These are phyloP conservation scores for Erythrocercus mccallii DNA, from an alignment of 2,113 vertebrate genomes.

Conservation along the genomic window DNA sequence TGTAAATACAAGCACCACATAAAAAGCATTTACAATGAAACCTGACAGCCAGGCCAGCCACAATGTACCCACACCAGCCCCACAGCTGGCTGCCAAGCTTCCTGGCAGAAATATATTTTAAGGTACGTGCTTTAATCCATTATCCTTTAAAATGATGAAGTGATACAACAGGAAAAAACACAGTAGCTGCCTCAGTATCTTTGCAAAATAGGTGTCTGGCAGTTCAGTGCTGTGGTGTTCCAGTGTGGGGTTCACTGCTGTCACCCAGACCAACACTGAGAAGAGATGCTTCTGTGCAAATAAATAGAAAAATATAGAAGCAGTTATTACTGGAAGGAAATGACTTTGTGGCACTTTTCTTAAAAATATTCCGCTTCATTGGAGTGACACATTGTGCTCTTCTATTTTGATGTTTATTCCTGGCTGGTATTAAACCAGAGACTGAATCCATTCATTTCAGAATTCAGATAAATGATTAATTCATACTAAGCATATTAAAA, in stretches of 20 bases:
- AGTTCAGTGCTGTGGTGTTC: background rate
- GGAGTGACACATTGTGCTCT: background rate
- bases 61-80: background rate
- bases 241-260: background rate
- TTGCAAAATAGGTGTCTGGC: background rate
- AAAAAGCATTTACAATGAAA: background rate
- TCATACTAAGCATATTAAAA: background rate
- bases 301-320: background rate
- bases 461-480: background rate
- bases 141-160: background rate
- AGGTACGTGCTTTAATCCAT: background rate
- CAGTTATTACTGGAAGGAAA: background rate
- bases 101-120: background rate
- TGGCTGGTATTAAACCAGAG: background rate
- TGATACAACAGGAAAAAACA: conserved; percentile 10
- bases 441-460: background rate
- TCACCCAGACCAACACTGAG: background rate
- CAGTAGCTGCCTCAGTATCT: background rate
- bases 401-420: background rate
- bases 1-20: conserved; percentile 17
- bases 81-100: background rate
- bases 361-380: background rate
- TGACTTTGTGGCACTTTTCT: background rate
- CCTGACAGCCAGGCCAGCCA: background rate
- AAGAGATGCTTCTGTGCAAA: background rate